Base-by-base conservation (phyloP, 2,888 invertebrate species). In the Aricia artaxerxes region DNA sequence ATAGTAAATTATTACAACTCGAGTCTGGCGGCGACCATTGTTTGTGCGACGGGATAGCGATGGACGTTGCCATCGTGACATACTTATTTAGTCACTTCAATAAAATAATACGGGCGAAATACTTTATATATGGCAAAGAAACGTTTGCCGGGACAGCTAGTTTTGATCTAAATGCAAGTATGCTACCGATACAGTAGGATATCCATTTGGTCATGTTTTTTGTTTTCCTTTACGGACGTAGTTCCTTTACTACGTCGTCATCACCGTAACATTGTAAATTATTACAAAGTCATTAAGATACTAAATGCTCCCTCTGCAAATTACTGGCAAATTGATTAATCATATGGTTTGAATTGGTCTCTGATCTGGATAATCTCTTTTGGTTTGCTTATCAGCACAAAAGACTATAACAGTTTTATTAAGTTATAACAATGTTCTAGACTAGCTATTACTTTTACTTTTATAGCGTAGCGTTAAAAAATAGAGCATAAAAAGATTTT, bases 371-470 rank as follows among this genome's bases (percentile, higher is more conserved):
- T 64, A 11, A 64, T 64, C 64, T 6, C 31, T 38, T 69, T 69
- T 13, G 13, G 35, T 76, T 57, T 35, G 11, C 75, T 69, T 5
- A 75, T 24, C 75, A 75, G 49, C 76, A 76, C 76, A 53, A 31
- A 75, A 24, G 53, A 53, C 76, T 49, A 76, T 76, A 35, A 76
- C n/a, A 57, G 16, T 76, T 76, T 76, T 76, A 76, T 53, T 76
- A 35, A 35, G 35, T 76, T 76, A 76, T 76, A 76, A 76, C 53
- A 76, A 57, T 53, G 57, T 57, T 24, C 53, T 49, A 16, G 6
- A 53, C 31, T 16, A 16, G 5, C 31, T 35, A 57, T 76, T 76
- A 76, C 76, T 76, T 76, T 76, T 76, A 76, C 76, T 76, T 76
- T 76, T 35, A 76, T 76, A 13, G 76, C 24, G 13, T n/a, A 57